Evolutionary conservation across 2,797 vertebrate species (phyloP).

Genomic region (Hemibagrus guttatus): DNA sequence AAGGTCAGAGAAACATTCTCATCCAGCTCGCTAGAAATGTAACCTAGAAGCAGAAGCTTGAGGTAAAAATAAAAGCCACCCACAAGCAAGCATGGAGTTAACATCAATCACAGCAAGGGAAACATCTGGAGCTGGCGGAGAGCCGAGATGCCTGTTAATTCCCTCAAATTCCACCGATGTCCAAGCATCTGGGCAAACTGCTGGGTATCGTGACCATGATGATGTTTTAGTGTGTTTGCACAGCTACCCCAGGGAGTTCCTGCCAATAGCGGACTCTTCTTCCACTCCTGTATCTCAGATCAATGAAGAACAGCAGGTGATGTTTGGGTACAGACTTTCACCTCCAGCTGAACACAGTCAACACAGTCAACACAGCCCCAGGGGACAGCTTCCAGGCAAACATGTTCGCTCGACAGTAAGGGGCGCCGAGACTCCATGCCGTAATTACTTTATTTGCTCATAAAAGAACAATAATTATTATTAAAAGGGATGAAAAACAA

Average conservation of each 20-base stretch:
- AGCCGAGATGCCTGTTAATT: constrained; percentile 66
- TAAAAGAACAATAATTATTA: constrained; percentile 64
- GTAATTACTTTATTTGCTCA: constrained; percentile 61
- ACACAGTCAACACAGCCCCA: constrained; percentile 20
- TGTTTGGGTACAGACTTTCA: constrained; percentile 43
- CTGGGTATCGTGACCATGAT: constrained; percentile 63
- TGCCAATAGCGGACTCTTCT: constrained; percentile 49
- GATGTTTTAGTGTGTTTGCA: constrained; percentile 50
- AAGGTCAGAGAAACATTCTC: background rate
- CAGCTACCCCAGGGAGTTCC: constrained; percentile 50
- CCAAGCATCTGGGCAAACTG: constrained; percentile 69
- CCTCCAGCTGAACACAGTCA: constrained; percentile 36
- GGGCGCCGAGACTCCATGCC: constrained; percentile 4
- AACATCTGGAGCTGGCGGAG: constrained; percentile 67
- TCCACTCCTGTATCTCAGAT: constrained; percentile 58
- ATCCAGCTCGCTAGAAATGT: background rate
- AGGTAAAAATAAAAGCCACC: constrained; percentile 57
- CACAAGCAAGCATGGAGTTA: constrained; percentile 48
- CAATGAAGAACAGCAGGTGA: constrained; percentile 41
- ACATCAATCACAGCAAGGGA: constrained; percentile 64
- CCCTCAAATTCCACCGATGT: constrained; percentile 69
- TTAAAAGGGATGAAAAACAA: constrained; percentile 66
- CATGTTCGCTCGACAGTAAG: constrained; percentile 25
- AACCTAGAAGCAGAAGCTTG: constrained; percentile 3
- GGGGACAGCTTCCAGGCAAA: constrained; percentile 31